Percentiles rank a stretch among this genome's conserved stretches.
Conservation (phyloP, 2,113 vertebrate genomes). For the Martes martes region DNA sequence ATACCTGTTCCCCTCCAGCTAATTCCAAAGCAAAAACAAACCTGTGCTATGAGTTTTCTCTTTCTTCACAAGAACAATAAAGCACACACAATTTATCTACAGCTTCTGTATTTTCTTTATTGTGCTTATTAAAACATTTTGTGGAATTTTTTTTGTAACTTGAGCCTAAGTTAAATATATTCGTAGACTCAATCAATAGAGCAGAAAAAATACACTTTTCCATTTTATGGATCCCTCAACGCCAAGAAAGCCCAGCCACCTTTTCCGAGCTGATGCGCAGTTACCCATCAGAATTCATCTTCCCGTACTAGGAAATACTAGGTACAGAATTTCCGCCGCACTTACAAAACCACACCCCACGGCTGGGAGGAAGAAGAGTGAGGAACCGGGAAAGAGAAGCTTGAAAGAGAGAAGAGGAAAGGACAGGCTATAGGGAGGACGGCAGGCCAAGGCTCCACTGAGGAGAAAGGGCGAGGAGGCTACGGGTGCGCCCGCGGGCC, state of each 20-base stretch:
- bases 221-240: not conserved
- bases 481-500: fast-evolving
- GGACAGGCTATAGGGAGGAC: not conserved
- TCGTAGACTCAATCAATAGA: not conserved
- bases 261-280: not conserved
- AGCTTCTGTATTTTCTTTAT: not conserved
- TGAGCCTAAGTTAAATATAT: constrained; percentile 17
- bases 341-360: not conserved
- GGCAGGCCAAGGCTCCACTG: not conserved
- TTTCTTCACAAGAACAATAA: constrained; percentile 21
- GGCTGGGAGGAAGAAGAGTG: not conserved
- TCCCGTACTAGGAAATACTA: not conserved
- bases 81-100: not conserved
- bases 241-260: not conserved
- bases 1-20: not conserved
- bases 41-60: not conserved
- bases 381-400: not conserved
- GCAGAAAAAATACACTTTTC: not conserved
- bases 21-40: constrained; percentile 24
- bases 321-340: not conserved
- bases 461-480: not conserved
- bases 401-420: not conserved
- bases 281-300: not conserved
- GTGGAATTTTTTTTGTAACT: not conserved
- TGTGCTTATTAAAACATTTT: not conserved